Conservation (phyloP, 2,113 vertebrate genomes). For the Nicator chloris region DNA sequence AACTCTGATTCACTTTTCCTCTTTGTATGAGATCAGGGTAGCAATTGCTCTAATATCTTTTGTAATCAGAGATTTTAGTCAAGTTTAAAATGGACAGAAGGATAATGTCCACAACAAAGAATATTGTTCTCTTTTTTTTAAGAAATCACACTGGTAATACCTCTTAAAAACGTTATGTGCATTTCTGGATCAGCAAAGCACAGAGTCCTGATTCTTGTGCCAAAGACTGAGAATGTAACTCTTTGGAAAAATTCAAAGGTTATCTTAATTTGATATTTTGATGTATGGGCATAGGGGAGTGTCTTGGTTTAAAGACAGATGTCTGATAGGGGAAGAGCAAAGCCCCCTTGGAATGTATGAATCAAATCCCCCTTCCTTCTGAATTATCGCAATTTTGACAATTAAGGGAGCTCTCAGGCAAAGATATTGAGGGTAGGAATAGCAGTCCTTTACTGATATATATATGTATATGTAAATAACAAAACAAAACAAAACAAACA, state of each 20-base stretch:
- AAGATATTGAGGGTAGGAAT: too few species aligned
- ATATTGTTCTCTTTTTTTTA: neutral
- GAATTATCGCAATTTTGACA: too few species aligned
- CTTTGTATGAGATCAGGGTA: neutral
- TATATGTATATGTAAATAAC: too few species aligned
- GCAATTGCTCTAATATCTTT: neutral
- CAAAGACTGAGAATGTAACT: neutral
- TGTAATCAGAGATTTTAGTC: neutral
- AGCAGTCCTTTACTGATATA: too few species aligned
- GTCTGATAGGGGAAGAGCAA: too few species aligned
- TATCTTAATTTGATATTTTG: neutral
- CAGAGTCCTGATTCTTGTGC: neutral
- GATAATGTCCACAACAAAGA: neutral
- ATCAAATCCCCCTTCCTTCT: too few species aligned
- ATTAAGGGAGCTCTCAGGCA: too few species aligned
- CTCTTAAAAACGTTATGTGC: neutral
- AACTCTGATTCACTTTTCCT: neutral
- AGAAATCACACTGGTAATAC: neutral
- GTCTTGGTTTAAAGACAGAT: too few species aligned
- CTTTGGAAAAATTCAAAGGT: neutral
- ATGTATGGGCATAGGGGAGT: rapidly evolving
- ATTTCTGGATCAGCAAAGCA: neutral
- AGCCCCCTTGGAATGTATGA: too few species aligned
- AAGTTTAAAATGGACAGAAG: neutral
- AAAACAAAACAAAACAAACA: too few species aligned